phyloP scores from a whole-genome alignment of 2,888 invertebrate genomes.

The Cosmia trapezina region DNA sequence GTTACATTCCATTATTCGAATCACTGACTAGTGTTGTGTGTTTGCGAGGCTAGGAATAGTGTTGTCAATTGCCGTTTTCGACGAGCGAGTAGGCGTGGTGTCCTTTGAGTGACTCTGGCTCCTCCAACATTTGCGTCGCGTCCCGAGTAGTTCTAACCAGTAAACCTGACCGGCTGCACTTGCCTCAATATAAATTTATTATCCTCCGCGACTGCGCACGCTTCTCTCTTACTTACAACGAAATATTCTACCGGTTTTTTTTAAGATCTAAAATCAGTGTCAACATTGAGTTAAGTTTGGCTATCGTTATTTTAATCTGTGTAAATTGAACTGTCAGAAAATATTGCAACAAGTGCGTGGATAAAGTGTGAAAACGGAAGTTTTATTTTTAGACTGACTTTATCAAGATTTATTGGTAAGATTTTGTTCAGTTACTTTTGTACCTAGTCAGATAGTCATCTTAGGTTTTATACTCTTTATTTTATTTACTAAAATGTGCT shows the following conservation, averaged over 20 bases:
- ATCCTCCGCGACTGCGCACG: constrained; percentile 69
- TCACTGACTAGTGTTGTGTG: constrained; percentile 44
- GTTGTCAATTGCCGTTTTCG: constrained; percentile 62
- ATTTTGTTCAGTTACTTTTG: constrained; percentile 3
- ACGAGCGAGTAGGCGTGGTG: constrained; percentile 62
- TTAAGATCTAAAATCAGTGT: constrained; percentile 57
- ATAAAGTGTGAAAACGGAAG: constrained; percentile 32
- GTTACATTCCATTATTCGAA: constrained; percentile 43
- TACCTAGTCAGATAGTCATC: background rate
- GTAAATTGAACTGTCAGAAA: constrained; percentile 37
- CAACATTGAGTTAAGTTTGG: constrained; percentile 43
- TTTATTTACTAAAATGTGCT: background rate
- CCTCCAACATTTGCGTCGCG: constrained; percentile 71
- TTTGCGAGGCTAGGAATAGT: constrained; percentile 57
- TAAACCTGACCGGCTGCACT: constrained; percentile 80
- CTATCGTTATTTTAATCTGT: constrained; percentile 42
- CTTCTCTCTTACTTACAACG: constrained; percentile 10
- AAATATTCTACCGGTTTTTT: constrained; percentile 25
- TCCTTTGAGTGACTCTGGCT: constrained; percentile 58
- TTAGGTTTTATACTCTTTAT: background rate
- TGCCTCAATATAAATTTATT: constrained; percentile 84
- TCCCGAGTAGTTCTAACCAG: constrained; percentile 80
- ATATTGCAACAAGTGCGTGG: constrained; percentile 41
- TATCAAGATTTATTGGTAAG: constrained; percentile 46
- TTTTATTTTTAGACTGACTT: constrained; percentile 25